A percentile compares a stretch with the other conserved stretches of the same genome.
Conservation (phyloP, 2,888 invertebrate genomes). For the Leptinotarsa haldemani region DNA sequence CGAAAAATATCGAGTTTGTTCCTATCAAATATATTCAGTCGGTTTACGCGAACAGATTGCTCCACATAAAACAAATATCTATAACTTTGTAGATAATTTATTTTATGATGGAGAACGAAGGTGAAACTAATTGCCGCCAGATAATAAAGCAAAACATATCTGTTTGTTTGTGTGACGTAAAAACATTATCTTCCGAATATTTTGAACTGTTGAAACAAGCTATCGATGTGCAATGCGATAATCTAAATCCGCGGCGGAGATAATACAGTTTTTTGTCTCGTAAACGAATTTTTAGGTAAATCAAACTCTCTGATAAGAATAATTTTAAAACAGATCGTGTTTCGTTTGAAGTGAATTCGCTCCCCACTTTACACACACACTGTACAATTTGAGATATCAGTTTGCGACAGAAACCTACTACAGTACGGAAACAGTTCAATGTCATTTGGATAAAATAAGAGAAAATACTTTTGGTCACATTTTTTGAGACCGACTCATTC, state of each 20-base stretch:
- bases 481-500: no score
- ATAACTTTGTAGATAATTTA: slow-evolving; percentile 11
- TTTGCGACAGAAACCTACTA: no score
- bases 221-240: slow-evolving; percentile 29
- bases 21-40: slow-evolving; percentile 4
- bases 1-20: slow-evolving; percentile 1
- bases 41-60: slow-evolving; percentile 2
- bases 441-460: no score
- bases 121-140: background rate
- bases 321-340: background rate
- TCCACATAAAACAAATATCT: slow-evolving; percentile 5
- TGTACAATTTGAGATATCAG: no score
- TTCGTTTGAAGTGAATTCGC: background rate
- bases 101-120: slow-evolving; percentile 16
- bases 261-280: slow-evolving; percentile 16
- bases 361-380: background rate
- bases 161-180: slow-evolving; percentile 29
- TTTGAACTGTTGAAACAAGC: slow-evolving; percentile 35
- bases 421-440: no score
- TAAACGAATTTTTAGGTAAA: background rate
- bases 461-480: no score
- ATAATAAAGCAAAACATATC: background rate
- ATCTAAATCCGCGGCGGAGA: slow-evolving; percentile 34
- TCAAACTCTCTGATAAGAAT: background rate
- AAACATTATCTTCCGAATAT: slow-evolving; percentile 32